Conservation (phyloP, 2,888 invertebrate genomes). For the Melanostoma scalare region DNA sequence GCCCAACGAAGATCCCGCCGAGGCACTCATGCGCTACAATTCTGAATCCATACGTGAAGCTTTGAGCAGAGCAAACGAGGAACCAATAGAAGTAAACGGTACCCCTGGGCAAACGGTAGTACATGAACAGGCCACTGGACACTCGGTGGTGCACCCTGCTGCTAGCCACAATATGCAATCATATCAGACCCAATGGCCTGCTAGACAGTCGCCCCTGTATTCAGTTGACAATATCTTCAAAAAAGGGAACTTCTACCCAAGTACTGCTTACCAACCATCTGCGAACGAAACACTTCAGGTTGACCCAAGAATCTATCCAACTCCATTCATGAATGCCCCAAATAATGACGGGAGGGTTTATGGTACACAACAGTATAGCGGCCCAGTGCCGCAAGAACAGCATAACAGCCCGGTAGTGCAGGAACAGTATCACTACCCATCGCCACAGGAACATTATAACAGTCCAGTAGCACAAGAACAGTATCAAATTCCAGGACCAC, state of each 20-base stretch:
- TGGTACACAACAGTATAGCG: neutral
- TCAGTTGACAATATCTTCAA: conserved; percentile 24
- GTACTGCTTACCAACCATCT: neutral
- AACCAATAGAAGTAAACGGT: conserved; percentile 76
- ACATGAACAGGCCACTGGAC: neutral
- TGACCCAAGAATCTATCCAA: neutral
- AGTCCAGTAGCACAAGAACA: too few species aligned
- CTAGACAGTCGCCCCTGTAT: neutral
- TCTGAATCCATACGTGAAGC: conserved; percentile 79
- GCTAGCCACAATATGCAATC: neutral
- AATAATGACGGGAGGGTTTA: neutral
- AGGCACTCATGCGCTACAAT: conserved; percentile 79
- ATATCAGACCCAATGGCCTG: conserved; percentile 10
- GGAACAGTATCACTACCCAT: too few species aligned
- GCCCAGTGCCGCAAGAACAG: neutral
- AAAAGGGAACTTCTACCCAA: conserved; percentile 31
- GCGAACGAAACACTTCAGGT: conserved; percentile 14
- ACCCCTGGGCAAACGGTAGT: conserved; percentile 9
- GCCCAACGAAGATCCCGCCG: conserved; percentile 79
- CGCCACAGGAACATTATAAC: too few species aligned
- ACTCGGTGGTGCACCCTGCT: neutral
- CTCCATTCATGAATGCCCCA: neutral
- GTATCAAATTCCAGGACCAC: too few species aligned
- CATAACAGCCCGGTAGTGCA: neutral
- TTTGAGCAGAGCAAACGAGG: conserved; percentile 76